Conservation (phyloP, 2,797 vertebrate species). For the Trachops cirrhosus region DNA sequence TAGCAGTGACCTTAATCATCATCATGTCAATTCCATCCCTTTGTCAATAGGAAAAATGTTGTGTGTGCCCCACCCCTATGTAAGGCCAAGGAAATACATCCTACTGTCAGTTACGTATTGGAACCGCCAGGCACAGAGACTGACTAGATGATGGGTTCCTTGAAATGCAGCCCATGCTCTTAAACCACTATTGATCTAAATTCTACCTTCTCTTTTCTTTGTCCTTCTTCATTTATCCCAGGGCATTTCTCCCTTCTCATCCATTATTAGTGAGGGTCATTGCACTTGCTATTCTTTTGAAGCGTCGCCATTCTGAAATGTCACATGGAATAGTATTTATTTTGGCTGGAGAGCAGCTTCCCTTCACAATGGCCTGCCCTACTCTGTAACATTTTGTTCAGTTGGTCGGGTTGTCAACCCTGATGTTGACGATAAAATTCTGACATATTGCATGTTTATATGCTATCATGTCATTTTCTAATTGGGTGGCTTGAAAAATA, state of each 20-base stretch:
- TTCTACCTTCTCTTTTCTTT: constrained; percentile 2
- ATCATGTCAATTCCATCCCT: neutral
- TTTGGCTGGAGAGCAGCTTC: constrained; percentile 29
- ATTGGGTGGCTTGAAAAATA: constrained; percentile 36
- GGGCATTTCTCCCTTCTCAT: constrained; percentile 11
- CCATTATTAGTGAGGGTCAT: constrained; percentile 6
- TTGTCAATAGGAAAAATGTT: neutral
- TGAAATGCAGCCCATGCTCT: neutral
- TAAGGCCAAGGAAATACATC: neutral
- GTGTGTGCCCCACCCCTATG: neutral
- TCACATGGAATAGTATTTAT: constrained; percentile 39
- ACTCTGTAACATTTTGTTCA: constrained; percentile 30
- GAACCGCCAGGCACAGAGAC: neutral
- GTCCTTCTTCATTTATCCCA: constrained; percentile 17
- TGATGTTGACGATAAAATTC: constrained; percentile 35
- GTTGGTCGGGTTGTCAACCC: neutral
- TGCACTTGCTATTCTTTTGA: constrained; percentile 10
- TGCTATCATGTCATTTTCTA: constrained; percentile 14
- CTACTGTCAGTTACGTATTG: neutral
- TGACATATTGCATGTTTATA: constrained; percentile 15
- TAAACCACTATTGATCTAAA: neutral
- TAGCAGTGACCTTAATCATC: neutral
- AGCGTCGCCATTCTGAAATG: constrained; percentile 18
- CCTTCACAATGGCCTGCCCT: neutral
- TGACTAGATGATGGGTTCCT: neutral